Percentiles rank a stretch among this genome's conserved stretches.
Evolutionary conservation across 2,113 vertebrate genomes (phyloP).

Genomic region (Puffinus mauretanicus): DNA sequence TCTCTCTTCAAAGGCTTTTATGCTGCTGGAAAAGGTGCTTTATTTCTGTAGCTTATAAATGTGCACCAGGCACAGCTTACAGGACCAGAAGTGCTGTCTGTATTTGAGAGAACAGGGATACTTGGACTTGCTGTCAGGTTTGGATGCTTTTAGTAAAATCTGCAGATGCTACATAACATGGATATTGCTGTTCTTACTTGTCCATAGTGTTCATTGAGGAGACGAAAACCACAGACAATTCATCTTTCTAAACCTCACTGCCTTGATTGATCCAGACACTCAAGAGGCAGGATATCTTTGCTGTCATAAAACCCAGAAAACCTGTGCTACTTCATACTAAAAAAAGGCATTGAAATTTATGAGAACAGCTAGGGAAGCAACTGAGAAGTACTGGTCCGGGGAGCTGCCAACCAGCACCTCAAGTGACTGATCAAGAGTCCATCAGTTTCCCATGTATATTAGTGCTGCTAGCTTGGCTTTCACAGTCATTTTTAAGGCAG

Average conservation of each 20-base stretch:
- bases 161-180: neutral
- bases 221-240: neutral
- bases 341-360: neutral
- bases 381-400: neutral
- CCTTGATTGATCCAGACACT: neutral
- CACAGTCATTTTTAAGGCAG: constrained; percentile 56
- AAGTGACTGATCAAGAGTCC: neutral
- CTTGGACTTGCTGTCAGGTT: neutral
- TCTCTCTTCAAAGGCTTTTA: neutral
- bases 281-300: neutral
- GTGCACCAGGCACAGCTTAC: neutral
- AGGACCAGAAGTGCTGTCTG: neutral
- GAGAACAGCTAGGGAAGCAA: neutral
- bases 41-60: neutral
- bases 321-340: neutral
- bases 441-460: neutral
- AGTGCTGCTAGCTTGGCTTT: neutral
- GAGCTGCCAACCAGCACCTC: neutral
- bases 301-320: neutral
- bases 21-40: neutral
- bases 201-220: neutral
- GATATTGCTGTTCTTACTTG: neutral
- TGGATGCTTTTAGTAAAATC: neutral
- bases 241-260: neutral
- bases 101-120: neutral